Percentiles rank a stretch among this genome's conserved stretches.
These are phyloP conservation scores for Augochlora pura DNA, from an alignment of 1,140 invertebrate species.

Conservation along the genomic window DNA sequence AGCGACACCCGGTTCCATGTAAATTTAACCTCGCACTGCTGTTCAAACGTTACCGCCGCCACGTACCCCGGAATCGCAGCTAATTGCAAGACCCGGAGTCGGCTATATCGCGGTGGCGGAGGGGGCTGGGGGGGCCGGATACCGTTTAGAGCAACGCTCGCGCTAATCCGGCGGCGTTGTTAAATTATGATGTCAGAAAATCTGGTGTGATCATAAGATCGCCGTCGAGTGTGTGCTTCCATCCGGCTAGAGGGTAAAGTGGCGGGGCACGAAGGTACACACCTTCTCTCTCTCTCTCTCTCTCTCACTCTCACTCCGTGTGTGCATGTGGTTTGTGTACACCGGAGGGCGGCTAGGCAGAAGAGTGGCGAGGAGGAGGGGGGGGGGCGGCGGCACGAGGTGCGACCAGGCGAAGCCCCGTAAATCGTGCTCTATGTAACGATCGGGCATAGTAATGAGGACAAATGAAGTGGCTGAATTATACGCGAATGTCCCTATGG, in stretches of 20 bases:
- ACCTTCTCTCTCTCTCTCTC: too few species aligned
- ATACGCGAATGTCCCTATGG: slow-evolving; percentile 76
- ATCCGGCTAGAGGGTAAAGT: background rate
- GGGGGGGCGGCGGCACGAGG: background rate
- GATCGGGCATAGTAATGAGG: slow-evolving; percentile 77
- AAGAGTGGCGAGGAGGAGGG: background rate
- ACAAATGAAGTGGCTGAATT: slow-evolving; percentile 79
- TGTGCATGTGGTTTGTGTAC: slow-evolving; percentile 49
- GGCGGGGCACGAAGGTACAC: background rate
- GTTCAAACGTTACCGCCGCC: too few species aligned
- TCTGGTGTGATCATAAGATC: background rate
- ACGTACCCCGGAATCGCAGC: background rate
- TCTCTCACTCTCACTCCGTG: too few species aligned
- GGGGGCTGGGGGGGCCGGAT: too few species aligned
- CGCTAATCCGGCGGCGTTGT: background rate
- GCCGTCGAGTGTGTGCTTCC: background rate
- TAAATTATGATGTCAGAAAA: slow-evolving; percentile 2
- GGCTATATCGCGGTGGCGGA: background rate
- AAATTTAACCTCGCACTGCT: too few species aligned
- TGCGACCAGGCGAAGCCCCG: slow-evolving; percentile 54
- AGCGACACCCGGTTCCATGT: too few species aligned
- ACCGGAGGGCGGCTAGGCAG: slow-evolving; percentile 3
- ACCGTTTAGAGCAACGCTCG: background rate
- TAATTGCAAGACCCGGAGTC: background rate
- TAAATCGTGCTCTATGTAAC: slow-evolving; percentile 74